These are phyloP conservation scores for Zaprionus lineosus DNA, from an alignment of 2,888 invertebrate genomes.

Conservation along the genomic window DNA sequence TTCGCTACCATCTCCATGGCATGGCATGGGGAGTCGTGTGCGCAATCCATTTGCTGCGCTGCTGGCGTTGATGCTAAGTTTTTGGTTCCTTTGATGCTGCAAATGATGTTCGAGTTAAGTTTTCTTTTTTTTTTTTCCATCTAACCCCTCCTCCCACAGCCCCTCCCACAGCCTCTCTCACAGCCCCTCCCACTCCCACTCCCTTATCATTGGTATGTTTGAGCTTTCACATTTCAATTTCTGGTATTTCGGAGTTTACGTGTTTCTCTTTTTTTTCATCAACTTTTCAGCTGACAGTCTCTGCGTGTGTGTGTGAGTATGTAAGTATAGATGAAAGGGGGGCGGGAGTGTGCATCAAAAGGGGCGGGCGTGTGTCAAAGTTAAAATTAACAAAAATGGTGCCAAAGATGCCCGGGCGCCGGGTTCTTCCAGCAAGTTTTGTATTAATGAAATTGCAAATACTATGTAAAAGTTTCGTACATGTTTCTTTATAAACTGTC, in stretches of 20 bases:
- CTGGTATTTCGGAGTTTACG: constrained; percentile 56
- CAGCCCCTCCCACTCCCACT: too few species aligned
- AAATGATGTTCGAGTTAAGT: constrained; percentile 70
- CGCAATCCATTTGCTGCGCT: constrained; percentile 50
- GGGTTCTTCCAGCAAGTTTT: constrained; percentile 64
- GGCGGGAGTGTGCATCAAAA: constrained; percentile 19
- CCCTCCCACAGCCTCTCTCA: too few species aligned
- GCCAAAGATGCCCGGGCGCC: constrained; percentile 29
- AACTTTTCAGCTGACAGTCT: constrained; percentile 46
- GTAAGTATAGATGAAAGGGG: too few species aligned
- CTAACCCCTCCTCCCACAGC: too few species aligned
- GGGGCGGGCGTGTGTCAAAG: constrained; percentile 47
- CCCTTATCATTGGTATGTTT: constrained; percentile 70
- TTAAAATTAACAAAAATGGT: constrained; percentile 72
- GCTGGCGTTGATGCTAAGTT: constrained; percentile 41
- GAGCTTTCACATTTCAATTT: constrained; percentile 76
- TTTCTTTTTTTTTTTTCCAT: constrained; percentile 22
- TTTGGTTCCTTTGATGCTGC: constrained; percentile 63
- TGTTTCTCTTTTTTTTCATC: constrained; percentile 29
- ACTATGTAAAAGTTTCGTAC: constrained; percentile 68
- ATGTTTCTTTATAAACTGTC: constrained; percentile 77
- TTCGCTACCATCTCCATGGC: too few species aligned
- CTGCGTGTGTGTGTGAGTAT: constrained; percentile 1
- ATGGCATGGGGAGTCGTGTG: too few species aligned
- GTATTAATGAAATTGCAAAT: constrained; percentile 79